These are phyloP conservation scores for Argyra leucocephala DNA, from an alignment of 2,888 invertebrate genomes.

Conservation along the genomic window DNA sequence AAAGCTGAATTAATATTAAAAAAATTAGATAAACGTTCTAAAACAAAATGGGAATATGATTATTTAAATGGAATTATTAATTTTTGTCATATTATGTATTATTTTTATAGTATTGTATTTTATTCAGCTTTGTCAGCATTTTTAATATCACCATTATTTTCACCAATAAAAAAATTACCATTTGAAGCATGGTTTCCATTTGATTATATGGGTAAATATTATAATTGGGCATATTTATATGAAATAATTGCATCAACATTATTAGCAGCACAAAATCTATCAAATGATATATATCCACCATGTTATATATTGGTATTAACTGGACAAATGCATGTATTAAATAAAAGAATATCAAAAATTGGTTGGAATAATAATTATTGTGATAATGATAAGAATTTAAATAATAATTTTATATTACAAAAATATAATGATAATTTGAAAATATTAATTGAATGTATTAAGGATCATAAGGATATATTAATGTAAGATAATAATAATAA, in stretches of 20 bases:
- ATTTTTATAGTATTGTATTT: background rate
- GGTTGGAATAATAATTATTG: background rate
- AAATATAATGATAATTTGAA: background rate
- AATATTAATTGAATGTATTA: slow-evolving; percentile 8
- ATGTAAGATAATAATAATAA: slow-evolving; percentile 2
- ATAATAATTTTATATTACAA: background rate
- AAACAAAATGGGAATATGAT: background rate
- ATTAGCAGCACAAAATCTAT: background rate
- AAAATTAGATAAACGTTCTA: background rate
- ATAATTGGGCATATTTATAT: background rate
- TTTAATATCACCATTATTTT: background rate
- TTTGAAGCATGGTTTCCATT: slow-evolving; percentile 9
- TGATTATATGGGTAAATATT: background rate
- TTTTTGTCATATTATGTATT: background rate
- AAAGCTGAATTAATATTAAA: background rate
- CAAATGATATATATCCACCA: background rate
- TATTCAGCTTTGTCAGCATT: background rate
- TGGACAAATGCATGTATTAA: background rate
- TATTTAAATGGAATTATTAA: background rate
- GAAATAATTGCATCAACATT: background rate
- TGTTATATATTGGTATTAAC: background rate
- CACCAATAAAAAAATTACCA: slow-evolving; percentile 2
- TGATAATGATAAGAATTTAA: background rate
- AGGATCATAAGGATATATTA: slow-evolving; percentile 10
- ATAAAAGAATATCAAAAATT: background rate